Conservation (phyloP, 2,113 vertebrate genomes). For the Perca schrenkii region DNA sequence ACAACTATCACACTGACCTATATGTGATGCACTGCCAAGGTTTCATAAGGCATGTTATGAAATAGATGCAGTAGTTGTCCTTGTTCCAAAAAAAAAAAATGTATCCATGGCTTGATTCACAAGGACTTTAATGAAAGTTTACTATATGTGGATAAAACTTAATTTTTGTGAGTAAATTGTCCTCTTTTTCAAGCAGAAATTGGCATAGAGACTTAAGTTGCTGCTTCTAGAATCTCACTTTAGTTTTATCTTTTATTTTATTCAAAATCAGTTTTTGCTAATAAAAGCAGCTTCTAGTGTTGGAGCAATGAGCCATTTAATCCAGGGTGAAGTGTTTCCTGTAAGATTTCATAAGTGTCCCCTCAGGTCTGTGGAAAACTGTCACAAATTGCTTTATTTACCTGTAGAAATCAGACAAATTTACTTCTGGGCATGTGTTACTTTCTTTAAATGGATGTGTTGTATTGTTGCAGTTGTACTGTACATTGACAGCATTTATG, state of each 20-base stretch:
- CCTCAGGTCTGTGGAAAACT: background rate
- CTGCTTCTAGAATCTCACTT: background rate
- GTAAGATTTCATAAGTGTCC: background rate
- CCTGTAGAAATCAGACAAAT: background rate
- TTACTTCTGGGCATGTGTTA: background rate
- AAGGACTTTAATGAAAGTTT: background rate
- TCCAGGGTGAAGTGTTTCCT: background rate
- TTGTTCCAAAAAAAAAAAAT: conserved; percentile 8
- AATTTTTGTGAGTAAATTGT: background rate
- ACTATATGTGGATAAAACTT: background rate
- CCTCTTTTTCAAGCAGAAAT: background rate
- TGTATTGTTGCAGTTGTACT: background rate
- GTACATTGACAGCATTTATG: background rate
- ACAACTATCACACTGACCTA: conserved; percentile 68
- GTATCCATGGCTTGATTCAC: background rate
- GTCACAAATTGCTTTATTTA: background rate
- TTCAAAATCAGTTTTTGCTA: background rate
- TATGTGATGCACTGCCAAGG: conserved; percentile 53
- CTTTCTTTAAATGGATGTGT: background rate
- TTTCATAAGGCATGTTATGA: conserved; percentile 75
- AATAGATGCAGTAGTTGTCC: conserved; percentile 50
- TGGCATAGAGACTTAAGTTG: background rate
- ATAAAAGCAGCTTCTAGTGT: background rate
- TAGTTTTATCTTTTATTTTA: background rate
- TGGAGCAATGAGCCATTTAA: conserved; percentile 14